These are phyloP conservation scores for Brachionus plicatilis DNA, from an alignment of 1,140 invertebrate genomes.

Conservation along the genomic window DNA sequence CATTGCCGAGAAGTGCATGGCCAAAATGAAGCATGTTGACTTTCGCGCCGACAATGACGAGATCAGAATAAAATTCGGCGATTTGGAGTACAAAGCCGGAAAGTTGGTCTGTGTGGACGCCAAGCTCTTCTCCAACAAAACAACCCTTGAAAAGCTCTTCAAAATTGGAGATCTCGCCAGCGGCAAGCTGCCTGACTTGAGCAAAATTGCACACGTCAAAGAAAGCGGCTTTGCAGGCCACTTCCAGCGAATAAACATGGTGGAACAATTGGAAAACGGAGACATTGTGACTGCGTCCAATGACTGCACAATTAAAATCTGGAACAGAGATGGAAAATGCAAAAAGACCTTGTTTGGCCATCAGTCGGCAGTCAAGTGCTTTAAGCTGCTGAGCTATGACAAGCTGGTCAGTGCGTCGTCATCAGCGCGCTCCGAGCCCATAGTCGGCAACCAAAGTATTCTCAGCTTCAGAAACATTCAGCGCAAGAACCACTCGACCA, in stretches of 20 bases:
- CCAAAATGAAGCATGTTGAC: background rate
- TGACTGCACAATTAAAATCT: background rate
- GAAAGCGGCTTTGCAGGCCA: background rate
- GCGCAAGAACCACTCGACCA: background rate
- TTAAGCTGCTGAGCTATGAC: background rate
- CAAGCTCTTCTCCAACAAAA: background rate
- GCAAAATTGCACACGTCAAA: background rate
- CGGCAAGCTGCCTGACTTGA: background rate
- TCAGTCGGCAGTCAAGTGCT: background rate
- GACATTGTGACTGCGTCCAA: background rate
- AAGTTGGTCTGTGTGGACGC: background rate
- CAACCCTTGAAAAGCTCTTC: background rate
- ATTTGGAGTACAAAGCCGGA: background rate
- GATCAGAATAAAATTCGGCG: background rate
- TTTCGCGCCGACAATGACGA: background rate
- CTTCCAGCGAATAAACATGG: background rate
- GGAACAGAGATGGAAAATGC: background rate
- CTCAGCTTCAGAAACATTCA: background rate
- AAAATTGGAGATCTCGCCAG: background rate
- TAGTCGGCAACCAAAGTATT: background rate
- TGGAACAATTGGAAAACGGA: background rate
- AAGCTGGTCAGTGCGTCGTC: background rate
- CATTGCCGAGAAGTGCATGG: background rate
- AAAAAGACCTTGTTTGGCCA: background rate
- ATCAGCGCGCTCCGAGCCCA: background rate